Evolutionary conservation across 2,888 invertebrate genomes (phyloP).

Genomic region (Phasia obesa): DNA sequence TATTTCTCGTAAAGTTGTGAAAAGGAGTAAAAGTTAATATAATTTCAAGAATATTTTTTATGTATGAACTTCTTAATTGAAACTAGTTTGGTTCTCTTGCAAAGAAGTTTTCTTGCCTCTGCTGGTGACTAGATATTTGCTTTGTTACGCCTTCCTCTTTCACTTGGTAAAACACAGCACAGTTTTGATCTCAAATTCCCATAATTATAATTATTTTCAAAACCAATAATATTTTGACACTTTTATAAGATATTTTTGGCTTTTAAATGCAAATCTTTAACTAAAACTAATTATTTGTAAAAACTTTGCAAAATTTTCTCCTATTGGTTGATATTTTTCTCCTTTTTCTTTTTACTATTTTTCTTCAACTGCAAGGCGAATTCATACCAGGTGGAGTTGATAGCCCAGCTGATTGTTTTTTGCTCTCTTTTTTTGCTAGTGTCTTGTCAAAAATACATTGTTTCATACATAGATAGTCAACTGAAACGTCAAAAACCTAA

Average conservation of each 20-base stretch:
- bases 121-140: constrained; percentile 47
- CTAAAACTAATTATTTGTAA: not conserved
- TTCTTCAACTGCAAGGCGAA: too few relatives aligned
- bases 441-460: too few relatives aligned
- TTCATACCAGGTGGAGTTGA: too few relatives aligned
- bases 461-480: too few relatives aligned
- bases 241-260: not conserved
- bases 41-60: not conserved
- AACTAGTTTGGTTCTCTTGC: not conserved
- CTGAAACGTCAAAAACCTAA: too few relatives aligned
- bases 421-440: too few relatives aligned
- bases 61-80: not conserved
- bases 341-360: constrained; percentile 30
- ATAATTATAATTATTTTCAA: not conserved
- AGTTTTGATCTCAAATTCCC: constrained; percentile 11
- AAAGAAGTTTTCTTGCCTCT: not conserved
- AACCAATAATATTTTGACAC: not conserved
- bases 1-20: constrained; percentile 10
- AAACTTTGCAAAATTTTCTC: constrained; percentile 43
- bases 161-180: not conserved
- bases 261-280: not conserved
- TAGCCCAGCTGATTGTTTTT: too few relatives aligned
- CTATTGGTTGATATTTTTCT: constrained; percentile 8
- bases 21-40: constrained; percentile 1
- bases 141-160: constrained; percentile 68